Percentiles rank a stretch among this genome's conserved stretches.
Conservation (phyloP, 2,797 vertebrate species). For the Sebastolobus altivelis region DNA sequence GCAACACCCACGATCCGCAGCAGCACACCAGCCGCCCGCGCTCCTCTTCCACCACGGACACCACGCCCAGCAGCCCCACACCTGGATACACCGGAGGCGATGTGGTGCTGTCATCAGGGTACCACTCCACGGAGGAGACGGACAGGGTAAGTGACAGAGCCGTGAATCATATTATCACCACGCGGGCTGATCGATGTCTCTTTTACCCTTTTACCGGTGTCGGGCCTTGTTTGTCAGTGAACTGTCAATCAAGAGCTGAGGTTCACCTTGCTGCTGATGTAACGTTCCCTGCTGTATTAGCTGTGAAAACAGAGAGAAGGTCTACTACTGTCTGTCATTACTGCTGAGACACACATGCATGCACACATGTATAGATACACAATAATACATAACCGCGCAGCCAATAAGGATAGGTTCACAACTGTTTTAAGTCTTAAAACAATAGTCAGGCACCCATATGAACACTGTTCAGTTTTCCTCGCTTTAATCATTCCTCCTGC, state of each 20-base stretch:
- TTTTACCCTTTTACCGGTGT: conserved; percentile 23
- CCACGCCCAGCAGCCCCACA: conserved; percentile 86
- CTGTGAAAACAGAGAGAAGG: background rate
- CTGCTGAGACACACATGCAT: background rate
- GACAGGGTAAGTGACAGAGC: conserved; percentile 88
- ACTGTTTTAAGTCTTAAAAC: background rate
- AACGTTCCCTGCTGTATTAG: conserved; percentile 3
- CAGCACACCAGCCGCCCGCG: conserved; percentile 88
- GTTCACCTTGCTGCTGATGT: conserved; percentile 52
- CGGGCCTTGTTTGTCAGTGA: conserved; percentile 45
- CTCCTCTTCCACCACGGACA: conserved; percentile 92
- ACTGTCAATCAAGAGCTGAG: conserved; percentile 40
- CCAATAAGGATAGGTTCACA: background rate
- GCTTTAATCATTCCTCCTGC: background rate
- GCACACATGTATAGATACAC: background rate
- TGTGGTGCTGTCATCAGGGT: conserved; percentile 81
- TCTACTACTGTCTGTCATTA: conserved; percentile 3
- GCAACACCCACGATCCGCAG: conserved; percentile 88
- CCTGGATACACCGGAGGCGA: conserved; percentile 75
- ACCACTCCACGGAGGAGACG: conserved; percentile 89
- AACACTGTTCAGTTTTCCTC: background rate
- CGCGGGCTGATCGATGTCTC: conserved; percentile 18
- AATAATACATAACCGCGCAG: background rate
- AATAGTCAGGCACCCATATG: background rate
- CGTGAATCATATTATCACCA: conserved; percentile 11